Percentiles rank a stretch among this genome's conserved stretches.
Evolutionary conservation across 1,140 invertebrate species (phyloP).

Genomic region (Grapholita molesta): DNA sequence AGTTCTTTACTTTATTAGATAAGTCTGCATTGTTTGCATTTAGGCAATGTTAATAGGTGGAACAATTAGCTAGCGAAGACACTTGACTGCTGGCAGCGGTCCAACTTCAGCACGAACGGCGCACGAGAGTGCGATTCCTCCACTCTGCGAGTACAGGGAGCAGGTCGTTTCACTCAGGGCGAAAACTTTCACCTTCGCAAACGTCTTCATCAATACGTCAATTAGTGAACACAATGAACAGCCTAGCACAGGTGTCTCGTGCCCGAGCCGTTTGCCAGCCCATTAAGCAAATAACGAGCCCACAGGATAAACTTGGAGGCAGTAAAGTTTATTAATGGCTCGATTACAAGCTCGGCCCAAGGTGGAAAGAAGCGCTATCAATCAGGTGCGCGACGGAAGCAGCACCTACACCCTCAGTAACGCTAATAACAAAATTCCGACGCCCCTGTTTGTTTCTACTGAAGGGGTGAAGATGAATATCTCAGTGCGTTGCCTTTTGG

Average conservation of each 20-base stretch:
- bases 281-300: slow-evolving; percentile 73
- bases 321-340: slow-evolving; percentile 77
- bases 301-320: slow-evolving; percentile 71
- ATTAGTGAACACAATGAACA: slow-evolving; percentile 49
- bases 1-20: no score
- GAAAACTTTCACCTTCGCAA: slow-evolving; percentile 21
- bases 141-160: neutral
- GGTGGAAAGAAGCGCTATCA: slow-evolving; percentile 77
- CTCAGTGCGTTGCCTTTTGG: slow-evolving; percentile 46
- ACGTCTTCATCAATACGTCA: slow-evolving; percentile 51
- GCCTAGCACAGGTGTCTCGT: slow-evolving; percentile 50
- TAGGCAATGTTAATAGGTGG: neutral
- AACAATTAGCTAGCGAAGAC: neutral
- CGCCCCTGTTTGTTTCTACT: slow-evolving; percentile 67
- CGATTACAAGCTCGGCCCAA: slow-evolving; percentile 77
- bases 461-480: slow-evolving; percentile 74
- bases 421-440: slow-evolving; percentile 77
- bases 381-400: slow-evolving; percentile 72
- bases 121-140: neutral
- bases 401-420: slow-evolving; percentile 63
- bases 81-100: neutral
- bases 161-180: neutral
- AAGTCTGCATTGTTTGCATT: neutral
- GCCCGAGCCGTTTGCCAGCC: slow-evolving; percentile 57
- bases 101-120: neutral